A percentile compares a stretch with the other conserved stretches of the same genome.
Evolutionary conservation across 1,140 invertebrate genomes (phyloP).

Genomic region (Ceratosolen solmsi): DNA sequence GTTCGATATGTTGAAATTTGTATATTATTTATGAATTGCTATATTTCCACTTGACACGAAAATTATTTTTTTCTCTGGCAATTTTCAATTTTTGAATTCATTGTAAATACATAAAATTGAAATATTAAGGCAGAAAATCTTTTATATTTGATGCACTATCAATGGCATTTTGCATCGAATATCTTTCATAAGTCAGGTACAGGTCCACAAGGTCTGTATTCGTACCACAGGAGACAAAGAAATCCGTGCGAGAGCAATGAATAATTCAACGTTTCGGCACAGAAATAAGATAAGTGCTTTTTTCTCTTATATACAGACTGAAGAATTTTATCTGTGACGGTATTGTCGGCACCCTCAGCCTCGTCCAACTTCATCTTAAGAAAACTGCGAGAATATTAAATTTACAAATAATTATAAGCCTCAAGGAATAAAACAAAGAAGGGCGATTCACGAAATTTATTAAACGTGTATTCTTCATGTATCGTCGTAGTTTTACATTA

Average conservation of each 20-base stretch:
- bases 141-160: neutral
- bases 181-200: neutral
- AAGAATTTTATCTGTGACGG: neutral
- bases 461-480: too few relatives aligned
- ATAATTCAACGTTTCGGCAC: constrained; percentile 30
- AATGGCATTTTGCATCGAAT: neutral
- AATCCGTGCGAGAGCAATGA: constrained; percentile 12
- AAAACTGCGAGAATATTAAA: constrained; percentile 10
- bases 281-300: constrained; percentile 15
- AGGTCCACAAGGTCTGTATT: neutral
- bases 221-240: neutral
- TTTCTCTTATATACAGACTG: constrained; percentile 8
- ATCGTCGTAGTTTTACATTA: too few relatives aligned
- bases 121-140: neutral
- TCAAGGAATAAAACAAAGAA: too few relatives aligned
- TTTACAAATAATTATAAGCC: too few relatives aligned
- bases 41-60: too few relatives aligned
- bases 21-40: too few relatives aligned
- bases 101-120: neutral
- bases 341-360: neutral
- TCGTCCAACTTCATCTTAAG: neutral
- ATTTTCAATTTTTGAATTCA: neutral
- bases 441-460: too few relatives aligned
- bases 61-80: too few relatives aligned
- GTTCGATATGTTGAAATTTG: too few relatives aligned